Evolutionary conservation across 2,113 vertebrate genomes (phyloP), one percentile per base, ranked within the genome.

Genomic region (Gymnobelideus leadbeateri): DNA sequence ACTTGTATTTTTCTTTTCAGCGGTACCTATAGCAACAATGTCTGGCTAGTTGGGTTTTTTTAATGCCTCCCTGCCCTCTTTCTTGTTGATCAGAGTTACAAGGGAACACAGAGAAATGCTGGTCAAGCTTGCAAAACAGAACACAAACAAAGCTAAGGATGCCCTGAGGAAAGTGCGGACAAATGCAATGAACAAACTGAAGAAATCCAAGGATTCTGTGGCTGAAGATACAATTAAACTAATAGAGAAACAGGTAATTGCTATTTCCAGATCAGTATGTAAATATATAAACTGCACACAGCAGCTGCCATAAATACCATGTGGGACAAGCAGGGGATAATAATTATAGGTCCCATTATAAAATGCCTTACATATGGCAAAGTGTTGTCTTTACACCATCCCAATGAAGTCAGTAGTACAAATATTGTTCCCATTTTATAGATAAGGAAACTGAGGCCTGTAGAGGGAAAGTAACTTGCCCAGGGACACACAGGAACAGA

Each of bases 71-170:
- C 3, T 1, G 2, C 12, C 90, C 10, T 94, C 95, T 95, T 89
- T 46, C 1, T 95, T n/a, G 95, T 94, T 94, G 92, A 8, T 95
- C 11, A 99, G 99, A 97, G 99, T 99, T 52, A 99, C 99, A 0
- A 98, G 99, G 0, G 99, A 99, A 90, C 99, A 99, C 98, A 97
- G 99, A 91, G 99, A 99, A 97, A 99, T 98, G 98, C 98, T 99
- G 54, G 97, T 97, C 94, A 99, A 99, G 97, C 96, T 99, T 61
- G 99, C 99, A 94, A 99, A 99, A 96, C 99, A 99, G 98, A 98
- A 99, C 11, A 98, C 99, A 97, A 99, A 99, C 98, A 99, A 99
- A 95, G 99, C 99, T 92, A 99, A 99, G 97, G 99, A 99, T 26
- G 98, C 99, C 0, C 97, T 99, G 97, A 99, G 99, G 95, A 99